Base-by-base conservation (phyloP, 2,797 vertebrate species). In the Enteromius paludinosus region DNA sequence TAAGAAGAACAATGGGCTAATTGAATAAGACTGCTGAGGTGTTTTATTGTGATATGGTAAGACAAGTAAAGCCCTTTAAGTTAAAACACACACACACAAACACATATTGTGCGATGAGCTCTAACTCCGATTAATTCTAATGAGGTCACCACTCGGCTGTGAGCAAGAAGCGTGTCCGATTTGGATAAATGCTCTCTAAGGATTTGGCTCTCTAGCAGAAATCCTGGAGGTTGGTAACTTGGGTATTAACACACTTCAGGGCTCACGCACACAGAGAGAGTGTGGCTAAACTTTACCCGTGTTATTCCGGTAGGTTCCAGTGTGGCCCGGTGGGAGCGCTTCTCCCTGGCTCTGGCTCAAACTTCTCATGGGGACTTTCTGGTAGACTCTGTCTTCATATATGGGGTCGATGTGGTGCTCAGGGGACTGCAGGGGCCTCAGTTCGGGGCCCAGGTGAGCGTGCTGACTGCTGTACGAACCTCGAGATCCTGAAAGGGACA, bases 331-430 rank as follows among this genome's bases (percentile, higher is more conserved):
- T 86, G 94, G 94, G 89, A 97, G 92, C 89, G 97, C 95, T 33
- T 98, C 96, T 89, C 96, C 97, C 91, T 98, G 97, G 92, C 96
- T 96, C 95, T 99, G 98, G 93, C 97, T 98, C 78, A 98, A 95
- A 92, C 97, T 98, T 94, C 98, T 97, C 97, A 98, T 97, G 86
- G 96, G 97, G 89, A 96, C 96, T 90, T 99, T 99, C 95, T 97
- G 98, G 93, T 98, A 98, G 89, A 98, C 96, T 77, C 96, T 95
- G 89, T 99, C 97, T 92, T 99, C 98, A 94, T 99, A 98, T 93
- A 98, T 98, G 87, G 97, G 97, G 90, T 99, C 97, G 92, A 99
- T 98, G 86, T 98, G 96, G 91, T 98, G 98, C 64, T 99, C 98
- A 15, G 97, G 97, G 88, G 98, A 98, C 88, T 98, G 97, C 88